phyloP scores from a whole-genome alignment of 30 jellyfish, hydroid and myxozoan genomes.

The Hydractinia symbiolongicarpus region DNA sequence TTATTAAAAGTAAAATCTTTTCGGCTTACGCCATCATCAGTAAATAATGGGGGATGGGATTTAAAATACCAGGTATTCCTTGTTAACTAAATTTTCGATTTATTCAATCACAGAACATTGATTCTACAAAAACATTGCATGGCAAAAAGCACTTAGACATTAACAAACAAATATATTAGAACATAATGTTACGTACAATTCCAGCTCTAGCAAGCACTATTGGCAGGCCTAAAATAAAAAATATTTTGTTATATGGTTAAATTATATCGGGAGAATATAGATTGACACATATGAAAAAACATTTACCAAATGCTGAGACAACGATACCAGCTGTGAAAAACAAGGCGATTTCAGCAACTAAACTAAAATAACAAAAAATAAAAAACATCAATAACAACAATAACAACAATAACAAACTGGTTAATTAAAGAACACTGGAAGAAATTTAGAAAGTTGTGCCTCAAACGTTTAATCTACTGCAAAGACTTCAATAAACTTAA shows the following conservation, averaged over 20 bases:
- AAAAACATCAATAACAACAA: neutral
- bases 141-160: neutral
- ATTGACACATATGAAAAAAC: neutral
- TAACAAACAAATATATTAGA: neutral
- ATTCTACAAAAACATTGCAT: neutral
- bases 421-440: too few relatives aligned
- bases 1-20: too few relatives aligned
- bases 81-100: too few relatives aligned
- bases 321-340: slow-evolving; percentile 91
- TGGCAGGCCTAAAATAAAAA: slow-evolving; percentile 53
- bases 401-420: neutral
- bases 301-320: slow-evolving; percentile 86
- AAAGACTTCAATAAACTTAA: too few relatives aligned
- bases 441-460: too few relatives aligned
- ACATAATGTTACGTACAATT: neutral
- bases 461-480: too few relatives aligned
- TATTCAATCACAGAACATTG: too few relatives aligned
- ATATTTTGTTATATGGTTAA: neutral
- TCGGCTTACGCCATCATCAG: too few relatives aligned
- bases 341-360: slow-evolving; percentile 69
- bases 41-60: too few relatives aligned
- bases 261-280: neutral
- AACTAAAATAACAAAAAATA: slow-evolving; percentile 37
- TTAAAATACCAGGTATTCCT: too few relatives aligned
- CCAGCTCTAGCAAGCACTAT: slow-evolving; percentile 73